These are phyloP conservation scores for Protosalanx chinensis DNA, from an alignment of 2,797 vertebrate species.

Conservation along the genomic window DNA sequence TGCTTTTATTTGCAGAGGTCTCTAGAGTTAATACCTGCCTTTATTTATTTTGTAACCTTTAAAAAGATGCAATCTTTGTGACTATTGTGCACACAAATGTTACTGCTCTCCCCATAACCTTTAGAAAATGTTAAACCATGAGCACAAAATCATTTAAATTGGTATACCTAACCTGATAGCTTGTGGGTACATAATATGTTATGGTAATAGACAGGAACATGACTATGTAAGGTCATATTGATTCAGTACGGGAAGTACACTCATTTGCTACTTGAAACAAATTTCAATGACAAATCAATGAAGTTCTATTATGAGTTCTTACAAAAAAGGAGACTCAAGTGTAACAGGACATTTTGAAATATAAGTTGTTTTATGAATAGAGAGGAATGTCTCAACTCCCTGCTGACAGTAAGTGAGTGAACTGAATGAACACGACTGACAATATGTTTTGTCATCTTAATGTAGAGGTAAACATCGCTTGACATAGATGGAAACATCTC, in stretches of 20 bases:
- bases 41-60: conserved; percentile 67
- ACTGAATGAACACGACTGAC: neutral
- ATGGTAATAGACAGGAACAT: conserved; percentile 30
- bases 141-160: conserved; percentile 50
- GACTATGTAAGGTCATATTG: conserved; percentile 1
- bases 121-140: conserved; percentile 59
- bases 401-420: neutral
- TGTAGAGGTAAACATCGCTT: neutral
- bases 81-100: conserved; percentile 49
- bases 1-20: conserved; percentile 55
- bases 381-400: neutral
- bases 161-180: conserved; percentile 24
- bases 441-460: neutral
- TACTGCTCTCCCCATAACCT: conserved; percentile 52
- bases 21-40: conserved; percentile 56
- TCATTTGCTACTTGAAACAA: conserved; percentile 13
- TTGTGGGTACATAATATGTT: conserved; percentile 33
- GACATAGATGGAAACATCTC: too few species aligned
- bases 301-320: neutral
- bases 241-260: neutral
- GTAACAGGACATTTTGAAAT: neutral
- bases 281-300: conserved; percentile 1
- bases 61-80: conserved; percentile 56
- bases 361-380: neutral
- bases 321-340: neutral